Conservation (phyloP, 1,140 invertebrate species). For the Andrena cerasifolii region DNA sequence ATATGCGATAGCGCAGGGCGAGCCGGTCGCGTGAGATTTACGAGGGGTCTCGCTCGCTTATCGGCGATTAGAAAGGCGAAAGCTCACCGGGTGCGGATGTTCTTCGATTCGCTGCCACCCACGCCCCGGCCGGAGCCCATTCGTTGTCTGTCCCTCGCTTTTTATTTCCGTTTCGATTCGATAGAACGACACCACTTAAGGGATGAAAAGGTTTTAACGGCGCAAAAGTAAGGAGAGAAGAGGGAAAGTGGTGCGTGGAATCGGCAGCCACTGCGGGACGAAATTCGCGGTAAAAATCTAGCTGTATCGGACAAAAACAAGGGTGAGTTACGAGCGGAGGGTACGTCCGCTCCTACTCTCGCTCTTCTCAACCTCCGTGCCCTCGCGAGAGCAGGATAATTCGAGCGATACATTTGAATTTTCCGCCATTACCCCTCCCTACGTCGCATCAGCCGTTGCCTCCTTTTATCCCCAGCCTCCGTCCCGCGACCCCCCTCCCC, state of each 20-base stretch:
- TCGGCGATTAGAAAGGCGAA: slow-evolving; percentile 75
- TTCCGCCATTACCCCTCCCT: slow-evolving; percentile 71
- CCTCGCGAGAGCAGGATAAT: slow-evolving; percentile 71
- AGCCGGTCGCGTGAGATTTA: slow-evolving; percentile 72
- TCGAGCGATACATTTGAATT: slow-evolving; percentile 81
- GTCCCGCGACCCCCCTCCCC: slow-evolving; percentile 10
- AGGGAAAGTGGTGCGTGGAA: slow-evolving; percentile 11
- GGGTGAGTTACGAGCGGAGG: slow-evolving; percentile 79
- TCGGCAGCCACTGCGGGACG: slow-evolving; percentile 38
- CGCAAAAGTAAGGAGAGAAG: slow-evolving; percentile 44
- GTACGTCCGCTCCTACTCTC: slow-evolving; percentile 50
- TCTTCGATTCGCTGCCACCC: slow-evolving; percentile 33
- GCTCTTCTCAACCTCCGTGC: slow-evolving; percentile 46
- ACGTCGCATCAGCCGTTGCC: not conserved
- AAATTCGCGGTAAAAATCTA: slow-evolving; percentile 73
- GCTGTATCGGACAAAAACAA: slow-evolving; percentile 77
- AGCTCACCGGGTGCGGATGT: slow-evolving; percentile 37
- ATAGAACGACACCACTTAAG: slow-evolving; percentile 47
- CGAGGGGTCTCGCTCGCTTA: slow-evolving; percentile 59
- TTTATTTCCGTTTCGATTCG: slow-evolving; percentile 51
- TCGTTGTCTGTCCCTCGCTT: slow-evolving; percentile 27
- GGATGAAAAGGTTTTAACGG: slow-evolving; percentile 61
- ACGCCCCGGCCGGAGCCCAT: slow-evolving; percentile 13
- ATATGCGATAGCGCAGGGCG: slow-evolving; percentile 67
- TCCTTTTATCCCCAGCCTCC: slow-evolving; percentile 2